phyloP scores from a whole-genome alignment of 2,113 vertebrate species.

The Ardeotis arabs region DNA sequence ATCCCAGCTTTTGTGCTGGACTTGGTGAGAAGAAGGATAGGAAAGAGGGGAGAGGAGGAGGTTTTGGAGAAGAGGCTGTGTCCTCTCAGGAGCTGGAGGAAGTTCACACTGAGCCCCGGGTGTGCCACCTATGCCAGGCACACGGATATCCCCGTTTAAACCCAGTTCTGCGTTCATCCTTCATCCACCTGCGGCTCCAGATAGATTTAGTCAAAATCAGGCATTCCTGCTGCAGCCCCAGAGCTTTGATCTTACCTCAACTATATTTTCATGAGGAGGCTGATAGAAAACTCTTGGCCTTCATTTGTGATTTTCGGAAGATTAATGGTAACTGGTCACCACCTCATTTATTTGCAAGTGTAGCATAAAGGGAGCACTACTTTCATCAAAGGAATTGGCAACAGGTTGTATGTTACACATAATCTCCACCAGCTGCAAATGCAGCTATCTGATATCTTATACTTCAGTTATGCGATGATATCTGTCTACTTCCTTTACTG shows the following conservation, averaged over 20 bases:
- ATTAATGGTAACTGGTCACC: slow-evolving; percentile 68
- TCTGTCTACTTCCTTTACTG: slow-evolving; percentile 52
- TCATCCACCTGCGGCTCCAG: background rate
- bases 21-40: background rate
- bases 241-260: slow-evolving; percentile 28
- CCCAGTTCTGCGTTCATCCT: background rate
- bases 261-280: background rate
- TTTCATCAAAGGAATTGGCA: slow-evolving; percentile 69
- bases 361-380: slow-evolving; percentile 43
- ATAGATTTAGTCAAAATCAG: background rate
- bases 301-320: slow-evolving; percentile 40
- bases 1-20: background rate
- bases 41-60: background rate
- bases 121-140: background rate
- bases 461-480: slow-evolving; percentile 13
- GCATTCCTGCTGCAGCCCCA: background rate
- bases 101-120: background rate
- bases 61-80: background rate
- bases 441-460: slow-evolving; percentile 60
- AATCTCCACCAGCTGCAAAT: slow-evolving; percentile 69
- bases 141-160: background rate
- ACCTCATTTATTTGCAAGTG: slow-evolving; percentile 67
- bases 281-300: slow-evolving; percentile 40
- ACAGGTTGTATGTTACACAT: slow-evolving; percentile 49
- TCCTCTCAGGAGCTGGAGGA: background rate